Base-by-base conservation (phyloP, 2,888 invertebrate species). In the Trilocha varians region DNA sequence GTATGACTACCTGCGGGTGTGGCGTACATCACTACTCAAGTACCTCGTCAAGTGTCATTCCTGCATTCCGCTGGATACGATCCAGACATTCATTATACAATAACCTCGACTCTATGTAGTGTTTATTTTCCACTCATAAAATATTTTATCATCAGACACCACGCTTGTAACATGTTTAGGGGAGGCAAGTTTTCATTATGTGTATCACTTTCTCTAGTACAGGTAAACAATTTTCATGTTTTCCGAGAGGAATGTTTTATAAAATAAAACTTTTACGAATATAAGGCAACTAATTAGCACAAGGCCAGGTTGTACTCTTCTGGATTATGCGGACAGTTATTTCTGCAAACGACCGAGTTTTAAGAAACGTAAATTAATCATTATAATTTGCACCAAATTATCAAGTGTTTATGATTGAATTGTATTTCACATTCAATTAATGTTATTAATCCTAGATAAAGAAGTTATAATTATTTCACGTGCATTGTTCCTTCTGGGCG, bases 61-160 rank as follows among this genome's bases (percentile, higher is more conserved):
- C 55, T 55, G 58, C 70, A 74, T 74, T 71, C 70, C 67, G 56
- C 67, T 84, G 82, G 82, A 79, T 63, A 50, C 58, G 55, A 57
- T 82, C 79, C 83, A 83, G 78, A 57, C 67, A 56, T 59, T 65
- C 62, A 58, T 62, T 72, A 67, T 67, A 62, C 65, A 68, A 25
- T 25, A 25, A 25, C 25, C 25, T 25, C 25, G 25, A 25, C 25
- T 25, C 8, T 25, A 25, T 11, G 25, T 4, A 25, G 25, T 25
- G 25, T 25, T 25, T 25, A 25, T 25, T 25, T 25, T 25, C 25
- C 25, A 25, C 25, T 25, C 25, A 11, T n/a, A n/a, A n/a, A n/a
- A n/a, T n/a, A n/a, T n/a, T 25, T 25, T 25, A 25, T 11, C 11
- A 25, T 25, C 25, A 25, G 25, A 25, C 25, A 25, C 25, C 6